Conservation (phyloP, 2,113 vertebrate species). For the Crotalus tigris region DNA sequence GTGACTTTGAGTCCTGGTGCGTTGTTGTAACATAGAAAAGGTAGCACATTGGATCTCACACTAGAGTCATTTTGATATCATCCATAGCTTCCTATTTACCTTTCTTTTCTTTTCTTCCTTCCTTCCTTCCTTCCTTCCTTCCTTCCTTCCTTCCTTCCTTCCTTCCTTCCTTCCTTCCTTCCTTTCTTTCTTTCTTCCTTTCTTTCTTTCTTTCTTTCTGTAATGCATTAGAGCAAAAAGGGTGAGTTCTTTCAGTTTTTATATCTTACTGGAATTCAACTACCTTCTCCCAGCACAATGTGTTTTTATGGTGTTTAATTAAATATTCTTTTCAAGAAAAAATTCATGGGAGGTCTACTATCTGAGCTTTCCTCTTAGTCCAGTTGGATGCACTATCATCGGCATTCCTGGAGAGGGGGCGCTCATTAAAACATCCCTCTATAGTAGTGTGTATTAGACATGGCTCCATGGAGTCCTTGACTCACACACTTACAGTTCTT, state of each 20-base stretch:
- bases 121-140: too few relatives aligned
- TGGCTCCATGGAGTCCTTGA: background rate
- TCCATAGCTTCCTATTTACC: background rate
- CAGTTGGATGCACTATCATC: background rate
- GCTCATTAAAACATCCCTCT: background rate
- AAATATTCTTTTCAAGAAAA: background rate
- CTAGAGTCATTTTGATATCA: background rate
- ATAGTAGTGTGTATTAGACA: background rate
- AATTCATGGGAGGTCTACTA: background rate
- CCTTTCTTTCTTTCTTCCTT: accelerated
- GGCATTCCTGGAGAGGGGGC: background rate
- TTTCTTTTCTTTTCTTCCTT: background rate
- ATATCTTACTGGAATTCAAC: background rate
- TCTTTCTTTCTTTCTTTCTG: too few relatives aligned
- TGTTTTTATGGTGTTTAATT: background rate
- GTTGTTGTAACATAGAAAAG: conserved; percentile 31
- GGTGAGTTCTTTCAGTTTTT: background rate
- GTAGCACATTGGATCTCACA: background rate
- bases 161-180: accelerated
- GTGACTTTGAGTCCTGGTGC: background rate
- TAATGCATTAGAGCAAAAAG: background rate
- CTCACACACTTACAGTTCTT: background rate
- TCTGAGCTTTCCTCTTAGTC: background rate
- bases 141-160: too few relatives aligned
- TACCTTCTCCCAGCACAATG: background rate